A percentile compares a stretch with the other conserved stretches of the same genome.
Conservation (phyloP, 1,140 invertebrate species). For the Ectropis grisescens region DNA sequence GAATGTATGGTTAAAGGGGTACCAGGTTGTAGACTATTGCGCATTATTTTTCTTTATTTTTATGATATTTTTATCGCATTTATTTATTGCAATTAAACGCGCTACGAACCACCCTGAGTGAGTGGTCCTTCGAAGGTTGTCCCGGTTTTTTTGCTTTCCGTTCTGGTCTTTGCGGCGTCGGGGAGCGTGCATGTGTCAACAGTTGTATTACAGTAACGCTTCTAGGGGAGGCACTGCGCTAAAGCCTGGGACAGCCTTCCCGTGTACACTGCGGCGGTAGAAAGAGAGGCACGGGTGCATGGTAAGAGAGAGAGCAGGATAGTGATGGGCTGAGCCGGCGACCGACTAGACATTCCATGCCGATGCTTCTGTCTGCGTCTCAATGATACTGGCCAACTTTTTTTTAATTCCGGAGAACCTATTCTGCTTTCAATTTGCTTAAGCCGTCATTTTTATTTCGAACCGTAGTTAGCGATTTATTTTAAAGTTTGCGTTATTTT, state of each 20-base stretch:
- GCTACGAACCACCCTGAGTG: conserved; percentile 46
- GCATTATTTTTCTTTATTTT: conserved; percentile 59
- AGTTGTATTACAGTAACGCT: conserved; percentile 44
- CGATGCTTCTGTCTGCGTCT: conserved; percentile 42
- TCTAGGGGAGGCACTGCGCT: conserved; percentile 35
- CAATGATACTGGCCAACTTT: conserved; percentile 66
- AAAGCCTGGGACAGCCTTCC: conserved; percentile 65
- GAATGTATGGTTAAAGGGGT: conserved; percentile 65
- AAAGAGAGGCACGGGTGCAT: conserved; percentile 24
- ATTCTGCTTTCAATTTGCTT: conserved; percentile 69
- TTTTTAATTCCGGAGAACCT: conserved; percentile 70
- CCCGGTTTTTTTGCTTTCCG: conserved; percentile 70
- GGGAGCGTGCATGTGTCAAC: conserved; percentile 55
- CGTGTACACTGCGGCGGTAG: conserved; percentile 14
- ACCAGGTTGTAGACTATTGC: conserved; percentile 61
- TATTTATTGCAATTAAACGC: conserved; percentile 58
- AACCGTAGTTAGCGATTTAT: conserved; percentile 57
- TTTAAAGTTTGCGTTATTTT: conserved; percentile 52
- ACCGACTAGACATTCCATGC: conserved; percentile 4
- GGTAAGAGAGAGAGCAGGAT: conserved; percentile 17
- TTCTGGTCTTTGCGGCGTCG: conserved; percentile 40
- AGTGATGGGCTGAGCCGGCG: no score
- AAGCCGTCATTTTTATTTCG: conserved; percentile 56
- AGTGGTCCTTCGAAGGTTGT: conserved; percentile 71
- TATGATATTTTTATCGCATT: conserved; percentile 59